Conservation (phyloP, 2,797 vertebrate genomes). For the Darevskia nairensis region DNA sequence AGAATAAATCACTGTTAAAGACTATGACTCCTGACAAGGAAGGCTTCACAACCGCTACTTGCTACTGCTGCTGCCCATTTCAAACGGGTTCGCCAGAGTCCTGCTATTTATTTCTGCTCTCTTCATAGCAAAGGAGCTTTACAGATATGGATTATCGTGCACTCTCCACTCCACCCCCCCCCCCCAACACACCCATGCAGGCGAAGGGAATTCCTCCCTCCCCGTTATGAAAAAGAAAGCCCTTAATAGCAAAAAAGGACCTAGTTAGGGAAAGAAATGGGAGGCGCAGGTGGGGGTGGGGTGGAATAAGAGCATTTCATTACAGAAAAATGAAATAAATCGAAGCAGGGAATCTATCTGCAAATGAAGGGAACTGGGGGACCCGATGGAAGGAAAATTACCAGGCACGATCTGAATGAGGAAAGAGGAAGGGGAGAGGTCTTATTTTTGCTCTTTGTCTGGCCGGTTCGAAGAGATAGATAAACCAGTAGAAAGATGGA, state of each 20-base stretch:
- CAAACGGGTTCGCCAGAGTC: conserved; percentile 42
- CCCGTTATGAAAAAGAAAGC: background rate
- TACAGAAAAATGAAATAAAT: background rate
- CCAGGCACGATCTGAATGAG: conserved; percentile 74
- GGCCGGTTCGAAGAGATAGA: background rate
- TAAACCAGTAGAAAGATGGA: too few relatives aligned
- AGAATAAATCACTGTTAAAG: conserved; percentile 64
- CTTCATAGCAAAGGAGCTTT: conserved; percentile 62
- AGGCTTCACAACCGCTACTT: conserved; percentile 61
- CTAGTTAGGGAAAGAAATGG: conserved; percentile 64
- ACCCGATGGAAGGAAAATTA: conserved; percentile 68
- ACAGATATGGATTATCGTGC: conserved; percentile 41
- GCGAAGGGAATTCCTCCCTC: conserved; percentile 25
- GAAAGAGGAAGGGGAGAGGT: conserved; percentile 59
- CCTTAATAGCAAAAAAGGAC: conserved; percentile 52
- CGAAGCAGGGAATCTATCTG: conserved; percentile 69
- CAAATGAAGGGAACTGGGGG: conserved; percentile 66
- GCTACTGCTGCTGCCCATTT: conserved; percentile 34
- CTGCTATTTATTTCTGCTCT: conserved; percentile 58
- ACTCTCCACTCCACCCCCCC: conserved; percentile 27
- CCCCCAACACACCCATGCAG: conserved; percentile 24
- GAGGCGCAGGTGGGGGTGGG: conserved; percentile 37
- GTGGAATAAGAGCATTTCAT: background rate
- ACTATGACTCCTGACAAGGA: conserved; percentile 56
- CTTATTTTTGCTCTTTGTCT: conserved; percentile 68